Base-by-base conservation (phyloP, 2,113 vertebrate species). In the Limnothrissa miodon region DNA sequence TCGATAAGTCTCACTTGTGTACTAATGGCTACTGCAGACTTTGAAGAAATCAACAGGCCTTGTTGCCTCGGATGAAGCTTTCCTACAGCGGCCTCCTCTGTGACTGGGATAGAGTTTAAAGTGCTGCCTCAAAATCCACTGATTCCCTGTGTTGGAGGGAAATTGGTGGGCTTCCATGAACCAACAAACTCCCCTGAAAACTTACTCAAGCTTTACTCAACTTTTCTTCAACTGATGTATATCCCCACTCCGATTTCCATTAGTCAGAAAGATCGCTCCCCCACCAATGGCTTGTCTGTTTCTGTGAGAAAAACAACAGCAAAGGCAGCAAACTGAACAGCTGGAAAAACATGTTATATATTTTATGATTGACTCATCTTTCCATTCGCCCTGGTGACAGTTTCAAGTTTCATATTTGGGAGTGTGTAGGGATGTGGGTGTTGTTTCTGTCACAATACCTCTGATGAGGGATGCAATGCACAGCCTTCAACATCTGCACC, bases 1-100 rank as follows among this genome's bases (percentile, higher is more conserved):
- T 93, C 90, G 85, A 92, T 92, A 92, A 39, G 78, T 87, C 89
- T 89, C 89, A 86, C 87, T 83, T 83, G 90, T 90, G 82, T 89
- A 81, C 89, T 89, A 89, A 91, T 90, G 87, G 87, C 86, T 70
- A 81, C 78, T 83, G 84, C 84, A 81, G 78, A 82, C 86, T 89
- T 87, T 87, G 87, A 79, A 90, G 82, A 91, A 87, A 90, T 89
- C 90, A 90, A 89, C 88, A 89, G 45, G 80, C 78, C 83, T 86
- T 36, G 59, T 66, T 87, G 84, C 78, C 36, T 80, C 88, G 83
- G 70, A 83, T 80, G 78, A 86, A 79, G 80, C 51, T 78, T 85
- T 53, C 80, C 79, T 48, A 39, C 70, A 79, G 74, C 79, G 79
- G 51, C 21, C 39, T 85, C 86, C 51, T 89, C 78, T 56, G 80